A percentile compares a stretch with the other conserved stretches of the same genome.
These are phyloP conservation scores for Lissonota sp. DNA, from an alignment of 2,888 invertebrate species.

Conservation along the genomic window DNA sequence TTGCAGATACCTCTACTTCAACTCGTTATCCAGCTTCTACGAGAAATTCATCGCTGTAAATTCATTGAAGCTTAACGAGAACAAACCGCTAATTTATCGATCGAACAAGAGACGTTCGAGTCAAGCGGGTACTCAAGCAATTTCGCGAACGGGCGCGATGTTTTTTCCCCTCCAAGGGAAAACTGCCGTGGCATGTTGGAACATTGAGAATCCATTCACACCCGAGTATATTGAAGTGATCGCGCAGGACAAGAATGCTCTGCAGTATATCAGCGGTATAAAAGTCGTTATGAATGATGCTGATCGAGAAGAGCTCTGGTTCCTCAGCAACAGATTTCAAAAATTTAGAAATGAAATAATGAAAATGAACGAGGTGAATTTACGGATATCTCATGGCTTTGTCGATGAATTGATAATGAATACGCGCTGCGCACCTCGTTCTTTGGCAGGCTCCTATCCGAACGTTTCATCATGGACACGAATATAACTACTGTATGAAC, in stretches of 20 bases:
- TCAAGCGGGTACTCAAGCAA: constrained; percentile 82
- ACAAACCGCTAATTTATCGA: constrained; percentile 76
- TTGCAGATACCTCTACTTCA: constrained; percentile 82
- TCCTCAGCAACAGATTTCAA: constrained; percentile 82
- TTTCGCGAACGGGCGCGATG: constrained; percentile 79
- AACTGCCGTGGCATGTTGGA: constrained; percentile 83
- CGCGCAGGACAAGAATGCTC: constrained; percentile 75
- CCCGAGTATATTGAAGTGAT: constrained; percentile 79
- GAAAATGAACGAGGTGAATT: constrained; percentile 78
- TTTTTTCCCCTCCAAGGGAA: constrained; percentile 82
- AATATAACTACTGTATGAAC: too few relatives aligned
- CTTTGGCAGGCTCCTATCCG: constrained; percentile 63
- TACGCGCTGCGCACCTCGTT: constrained; percentile 78
- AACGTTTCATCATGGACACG: constrained; percentile 74
- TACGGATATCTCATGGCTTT: constrained; percentile 78
- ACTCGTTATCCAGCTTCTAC: constrained; percentile 81
- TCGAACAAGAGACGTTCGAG: constrained; percentile 79
- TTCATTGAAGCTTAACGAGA: constrained; percentile 74
- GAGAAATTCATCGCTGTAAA: constrained; percentile 78
- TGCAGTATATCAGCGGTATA: constrained; percentile 82
- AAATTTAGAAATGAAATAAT: constrained; percentile 80
- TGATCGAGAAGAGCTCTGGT: constrained; percentile 81
- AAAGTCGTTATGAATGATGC: constrained; percentile 77
- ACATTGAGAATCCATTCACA: constrained; percentile 80
- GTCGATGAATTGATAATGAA: constrained; percentile 80